Conservation (phyloP, 2,113 vertebrate genomes). For the Perca fluviatilis region DNA sequence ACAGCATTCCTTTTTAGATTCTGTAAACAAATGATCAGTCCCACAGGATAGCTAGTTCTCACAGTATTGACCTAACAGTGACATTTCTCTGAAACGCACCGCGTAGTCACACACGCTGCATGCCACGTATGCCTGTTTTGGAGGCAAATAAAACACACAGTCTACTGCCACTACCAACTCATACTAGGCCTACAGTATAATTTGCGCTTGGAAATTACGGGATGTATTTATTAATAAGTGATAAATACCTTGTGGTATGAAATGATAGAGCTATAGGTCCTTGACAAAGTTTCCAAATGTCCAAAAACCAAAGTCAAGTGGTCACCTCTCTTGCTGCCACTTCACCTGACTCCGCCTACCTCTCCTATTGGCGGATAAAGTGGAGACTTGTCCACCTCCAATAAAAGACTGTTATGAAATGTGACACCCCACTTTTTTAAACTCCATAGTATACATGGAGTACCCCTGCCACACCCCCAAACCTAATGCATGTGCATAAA, state of each 20-base stretch:
- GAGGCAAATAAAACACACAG: constrained; percentile 16
- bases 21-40: not conserved
- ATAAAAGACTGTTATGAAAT: constrained; percentile 51
- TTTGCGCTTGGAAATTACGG: rapidly evolving
- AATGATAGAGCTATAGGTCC: not conserved
- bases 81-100: constrained; percentile 5
- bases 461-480: not conserved
- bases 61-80: not conserved
- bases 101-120: not conserved
- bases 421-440: constrained; percentile 22
- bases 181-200: no score
- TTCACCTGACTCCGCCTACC: constrained; percentile 57
- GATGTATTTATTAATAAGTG: not conserved
- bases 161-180: rapidly evolving
- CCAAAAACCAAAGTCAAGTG: constrained; percentile 45
- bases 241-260: constrained; percentile 59
- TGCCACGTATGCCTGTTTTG: constrained; percentile 73
- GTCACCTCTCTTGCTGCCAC: not conserved
- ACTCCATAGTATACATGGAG: no score
- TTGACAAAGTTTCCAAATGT: constrained; percentile 12
- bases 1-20: not conserved
- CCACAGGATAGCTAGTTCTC: no score
- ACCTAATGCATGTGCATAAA: not conserved
- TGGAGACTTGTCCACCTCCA: constrained; percentile 10
- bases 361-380: constrained; percentile 42